phyloP scores from a whole-genome alignment of 2,888 invertebrate genomes.

The Tethea ocularis region DNA sequence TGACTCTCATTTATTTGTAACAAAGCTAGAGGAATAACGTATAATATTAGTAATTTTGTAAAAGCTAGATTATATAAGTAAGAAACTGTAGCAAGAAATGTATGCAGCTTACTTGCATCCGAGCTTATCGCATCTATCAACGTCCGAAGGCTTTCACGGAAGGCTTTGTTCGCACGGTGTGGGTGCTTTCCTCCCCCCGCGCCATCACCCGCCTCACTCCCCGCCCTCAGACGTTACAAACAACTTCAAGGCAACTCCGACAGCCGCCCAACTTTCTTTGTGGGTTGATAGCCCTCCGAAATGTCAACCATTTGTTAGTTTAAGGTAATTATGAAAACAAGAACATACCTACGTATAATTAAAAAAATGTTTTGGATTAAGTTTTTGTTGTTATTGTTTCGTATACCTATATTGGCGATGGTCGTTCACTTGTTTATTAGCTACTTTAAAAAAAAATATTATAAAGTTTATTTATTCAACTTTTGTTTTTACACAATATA shows the following conservation, averaged over 20 bases:
- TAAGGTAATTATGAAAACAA: constrained; percentile 30
- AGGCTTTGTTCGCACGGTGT: constrained; percentile 75
- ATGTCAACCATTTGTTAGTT: constrained; percentile 50
- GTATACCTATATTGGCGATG: too few species aligned
- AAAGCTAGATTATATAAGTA: constrained; percentile 51
- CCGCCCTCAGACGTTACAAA: constrained; percentile 65
- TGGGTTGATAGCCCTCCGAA: constrained; percentile 64
- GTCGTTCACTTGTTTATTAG: neutral
- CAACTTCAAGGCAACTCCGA: constrained; percentile 66
- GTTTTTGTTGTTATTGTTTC: neutral
- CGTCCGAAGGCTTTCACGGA: constrained; percentile 79
- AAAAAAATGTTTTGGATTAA: too few species aligned
- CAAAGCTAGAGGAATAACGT: neutral
- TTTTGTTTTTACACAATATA: too few species aligned
- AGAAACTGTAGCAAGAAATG: constrained; percentile 77
- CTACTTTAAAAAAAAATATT: too few species aligned
- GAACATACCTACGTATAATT: neutral
- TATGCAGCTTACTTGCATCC: constrained; percentile 82
- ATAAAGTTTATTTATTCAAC: too few species aligned
- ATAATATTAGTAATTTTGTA: constrained; percentile 33
- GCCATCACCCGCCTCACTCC: constrained; percentile 39
- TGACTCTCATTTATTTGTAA: neutral
- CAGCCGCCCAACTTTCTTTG: constrained; percentile 72
- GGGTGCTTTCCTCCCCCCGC: constrained; percentile 39
- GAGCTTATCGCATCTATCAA: constrained; percentile 82